Percentiles rank a stretch among this genome's conserved stretches.
These are phyloP conservation scores for Salvelinus namaycush DNA, from an alignment of 2,113 vertebrate species.

Conservation along the genomic window DNA sequence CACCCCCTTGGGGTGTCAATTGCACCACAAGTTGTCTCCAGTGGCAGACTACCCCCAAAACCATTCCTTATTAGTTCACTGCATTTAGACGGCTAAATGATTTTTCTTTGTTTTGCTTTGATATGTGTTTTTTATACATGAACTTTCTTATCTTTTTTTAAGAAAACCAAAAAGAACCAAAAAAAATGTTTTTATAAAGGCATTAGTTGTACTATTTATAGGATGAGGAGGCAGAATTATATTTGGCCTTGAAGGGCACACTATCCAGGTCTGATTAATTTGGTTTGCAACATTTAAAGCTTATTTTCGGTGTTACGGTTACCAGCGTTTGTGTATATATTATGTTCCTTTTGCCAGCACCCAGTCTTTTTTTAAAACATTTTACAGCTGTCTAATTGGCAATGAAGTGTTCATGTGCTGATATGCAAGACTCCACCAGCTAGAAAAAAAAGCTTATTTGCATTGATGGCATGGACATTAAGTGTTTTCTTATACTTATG, in stretches of 20 bases:
- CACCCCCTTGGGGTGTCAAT: conserved; percentile 47
- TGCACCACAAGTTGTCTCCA: conserved; percentile 77
- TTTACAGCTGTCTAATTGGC: conserved; percentile 21
- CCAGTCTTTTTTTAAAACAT: conserved; percentile 19
- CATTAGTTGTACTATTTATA: conserved; percentile 79
- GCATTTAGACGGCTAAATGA: conserved; percentile 51
- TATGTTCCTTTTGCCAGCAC: conserved; percentile 55
- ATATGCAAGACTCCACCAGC: conserved; percentile 52
- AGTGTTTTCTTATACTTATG: conserved; percentile 34
- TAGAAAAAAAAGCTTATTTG: conserved; percentile 36
- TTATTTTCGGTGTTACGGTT: conserved; percentile 35
- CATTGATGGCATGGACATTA: conserved; percentile 34
- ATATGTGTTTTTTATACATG: conserved; percentile 59
- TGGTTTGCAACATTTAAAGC: conserved; percentile 23
- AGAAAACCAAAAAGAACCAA: conserved; percentile 37
- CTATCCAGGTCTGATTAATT: conserved; percentile 24
- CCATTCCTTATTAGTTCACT: conserved; percentile 51
- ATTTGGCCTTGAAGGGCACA: conserved; percentile 34
- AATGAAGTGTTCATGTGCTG: conserved; percentile 39
- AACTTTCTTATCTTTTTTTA: conserved; percentile 37
- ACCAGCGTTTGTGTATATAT: conserved; percentile 65
- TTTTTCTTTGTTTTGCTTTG: conserved; percentile 50
- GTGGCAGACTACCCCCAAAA: conserved; percentile 75
- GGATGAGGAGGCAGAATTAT: conserved; percentile 51
- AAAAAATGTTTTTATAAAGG: conserved; percentile 46